Evolutionary conservation across 1,140 invertebrate genomes (phyloP).

Genomic region (Heliconius himera): DNA sequence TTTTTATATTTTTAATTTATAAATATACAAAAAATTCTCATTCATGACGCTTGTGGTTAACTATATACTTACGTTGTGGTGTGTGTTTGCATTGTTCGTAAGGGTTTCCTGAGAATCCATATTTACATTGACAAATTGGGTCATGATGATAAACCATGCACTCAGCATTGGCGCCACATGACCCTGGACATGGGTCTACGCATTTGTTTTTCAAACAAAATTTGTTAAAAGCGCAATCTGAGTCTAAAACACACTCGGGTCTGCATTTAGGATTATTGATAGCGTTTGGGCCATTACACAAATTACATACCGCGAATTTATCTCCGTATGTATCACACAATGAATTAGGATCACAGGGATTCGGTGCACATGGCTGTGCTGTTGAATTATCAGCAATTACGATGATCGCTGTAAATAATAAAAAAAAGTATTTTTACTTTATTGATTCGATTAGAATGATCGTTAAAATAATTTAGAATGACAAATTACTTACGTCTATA

Average conservation of each 20-base stretch:
- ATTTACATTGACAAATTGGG: slow-evolving; percentile 89
- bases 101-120: slow-evolving; percentile 90
- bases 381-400: slow-evolving; percentile 83
- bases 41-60: neutral
- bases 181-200: slow-evolving; percentile 90
- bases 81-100: slow-evolving; percentile 88
- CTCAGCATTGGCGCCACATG: slow-evolving; percentile 90
- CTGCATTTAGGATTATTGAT: slow-evolving; percentile 87
- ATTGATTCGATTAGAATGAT: slow-evolving; percentile 32
- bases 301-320: slow-evolving; percentile 89
- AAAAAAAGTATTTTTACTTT: slow-evolving; percentile 35
- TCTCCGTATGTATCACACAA: slow-evolving; percentile 86
- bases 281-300: slow-evolving; percentile 86
- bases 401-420: slow-evolving; percentile 77
- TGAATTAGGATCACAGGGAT: slow-evolving; percentile 88
- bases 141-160: slow-evolving; percentile 89
- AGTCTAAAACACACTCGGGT: slow-evolving; percentile 89
- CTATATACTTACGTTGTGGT: slow-evolving; percentile 56
- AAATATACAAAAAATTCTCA: neutral
- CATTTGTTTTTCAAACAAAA: slow-evolving; percentile 90
- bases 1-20: neutral
- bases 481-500: slow-evolving; percentile 83
- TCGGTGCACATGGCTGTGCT: slow-evolving; percentile 85
- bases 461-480: slow-evolving; percentile 33
- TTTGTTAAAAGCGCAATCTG: slow-evolving; percentile 89